Conservation (phyloP, 1,140 invertebrate species). For the Neotoxoptera formosana region DNA sequence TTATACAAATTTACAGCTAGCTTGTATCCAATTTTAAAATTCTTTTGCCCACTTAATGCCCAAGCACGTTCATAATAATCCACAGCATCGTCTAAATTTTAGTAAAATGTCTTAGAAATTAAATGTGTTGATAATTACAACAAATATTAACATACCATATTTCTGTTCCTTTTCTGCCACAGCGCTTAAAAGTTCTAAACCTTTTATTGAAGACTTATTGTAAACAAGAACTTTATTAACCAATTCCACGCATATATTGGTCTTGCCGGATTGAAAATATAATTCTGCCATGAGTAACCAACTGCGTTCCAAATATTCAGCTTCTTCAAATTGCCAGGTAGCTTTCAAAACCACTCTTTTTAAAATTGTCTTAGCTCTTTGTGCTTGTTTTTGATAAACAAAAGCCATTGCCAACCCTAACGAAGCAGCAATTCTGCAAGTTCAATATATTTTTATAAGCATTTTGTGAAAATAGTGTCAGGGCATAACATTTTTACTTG, state of each 20-base stretch:
- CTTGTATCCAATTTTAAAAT: constrained; percentile 89
- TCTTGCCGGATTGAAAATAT: constrained; percentile 87
- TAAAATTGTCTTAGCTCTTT: constrained; percentile 88
- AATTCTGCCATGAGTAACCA: constrained; percentile 93
- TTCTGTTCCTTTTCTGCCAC: constrained; percentile 93
- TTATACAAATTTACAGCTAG: constrained; percentile 92
- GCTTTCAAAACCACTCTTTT: constrained; percentile 84
- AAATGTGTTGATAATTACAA: background rate
- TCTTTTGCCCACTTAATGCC: constrained; percentile 79
- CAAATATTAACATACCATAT: constrained; percentile 68
- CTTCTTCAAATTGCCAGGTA: constrained; percentile 92
- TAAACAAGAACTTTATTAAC: constrained; percentile 82
- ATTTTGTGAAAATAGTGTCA: background rate
- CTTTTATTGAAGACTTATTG: constrained; percentile 89
- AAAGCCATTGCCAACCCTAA: constrained; percentile 87
- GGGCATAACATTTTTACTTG: background rate
- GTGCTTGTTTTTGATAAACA: constrained; percentile 79
- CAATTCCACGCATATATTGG: constrained; percentile 85
- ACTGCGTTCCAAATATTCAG: constrained; percentile 92
- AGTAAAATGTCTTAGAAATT: background rate
- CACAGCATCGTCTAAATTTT: constrained; percentile 72
- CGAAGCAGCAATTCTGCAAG: constrained; percentile 76
- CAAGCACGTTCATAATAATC: constrained; percentile 75
- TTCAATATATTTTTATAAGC: background rate
- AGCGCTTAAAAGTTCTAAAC: constrained; percentile 87